Percentiles rank a stretch among this genome's conserved stretches.
phyloP scores from a whole-genome alignment of 2,113 vertebrate species.

The Macrotus californicus region DNA sequence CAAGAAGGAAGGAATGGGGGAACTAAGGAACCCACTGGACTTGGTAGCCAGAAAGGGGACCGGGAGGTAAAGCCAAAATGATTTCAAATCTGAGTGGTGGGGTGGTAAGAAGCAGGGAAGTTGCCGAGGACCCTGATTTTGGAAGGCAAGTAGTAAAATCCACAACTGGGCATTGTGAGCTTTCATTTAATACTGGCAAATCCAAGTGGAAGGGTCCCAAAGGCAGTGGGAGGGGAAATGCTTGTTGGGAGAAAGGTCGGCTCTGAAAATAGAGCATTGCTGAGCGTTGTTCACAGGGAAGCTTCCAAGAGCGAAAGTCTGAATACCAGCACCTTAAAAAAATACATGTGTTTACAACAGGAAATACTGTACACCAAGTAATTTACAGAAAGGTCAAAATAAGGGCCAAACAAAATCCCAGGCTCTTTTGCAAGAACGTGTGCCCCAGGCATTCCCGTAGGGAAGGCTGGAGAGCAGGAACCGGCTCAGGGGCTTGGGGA shows the following conservation, averaged over 20 bases:
- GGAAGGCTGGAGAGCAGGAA: background rate
- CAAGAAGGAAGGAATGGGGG: background rate
- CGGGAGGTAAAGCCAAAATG: background rate
- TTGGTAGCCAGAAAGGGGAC: background rate
- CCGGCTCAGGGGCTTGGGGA: rapidly evolving
- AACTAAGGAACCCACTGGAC: background rate
- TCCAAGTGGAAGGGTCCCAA: background rate
- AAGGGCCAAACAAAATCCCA: background rate
- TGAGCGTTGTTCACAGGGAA: background rate
- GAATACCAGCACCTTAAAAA: background rate
- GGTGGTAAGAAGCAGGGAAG: background rate
- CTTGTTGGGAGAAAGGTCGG: background rate
- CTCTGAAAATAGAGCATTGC: background rate
- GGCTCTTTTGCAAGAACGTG: background rate
- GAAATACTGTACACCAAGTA: background rate
- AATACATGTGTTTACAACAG: background rate
- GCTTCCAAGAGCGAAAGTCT: background rate
- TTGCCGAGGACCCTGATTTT: background rate
- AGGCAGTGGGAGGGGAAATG: background rate
- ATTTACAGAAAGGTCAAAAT: background rate
- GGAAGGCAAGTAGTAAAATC: background rate
- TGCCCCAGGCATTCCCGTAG: rapidly evolving
- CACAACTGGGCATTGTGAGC: background rate
- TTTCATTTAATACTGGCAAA: background rate
- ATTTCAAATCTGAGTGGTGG: background rate